Conservation (phyloP, 2,113 vertebrate genomes). For the Lagopus muta region DNA sequence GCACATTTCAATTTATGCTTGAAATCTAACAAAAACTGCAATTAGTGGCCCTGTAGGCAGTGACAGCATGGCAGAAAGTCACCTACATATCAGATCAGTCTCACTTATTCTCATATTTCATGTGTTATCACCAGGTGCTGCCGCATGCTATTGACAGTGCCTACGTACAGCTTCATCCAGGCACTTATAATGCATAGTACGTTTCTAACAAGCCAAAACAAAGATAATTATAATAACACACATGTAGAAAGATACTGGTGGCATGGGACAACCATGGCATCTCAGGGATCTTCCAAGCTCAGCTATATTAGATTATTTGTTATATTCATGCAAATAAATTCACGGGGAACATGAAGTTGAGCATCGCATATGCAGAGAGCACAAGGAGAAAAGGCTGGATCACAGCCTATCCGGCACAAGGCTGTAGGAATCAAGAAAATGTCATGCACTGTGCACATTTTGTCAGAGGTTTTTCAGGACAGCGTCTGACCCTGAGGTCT, state of each 20-base stretch:
- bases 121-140: background rate
- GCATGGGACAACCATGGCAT: background rate
- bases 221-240: background rate
- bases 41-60: background rate
- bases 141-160: background rate
- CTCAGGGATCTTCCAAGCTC: background rate
- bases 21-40: background rate
- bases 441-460: fast-evolving
- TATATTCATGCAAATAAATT: background rate
- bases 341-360: background rate
- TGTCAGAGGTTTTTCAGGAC: background rate
- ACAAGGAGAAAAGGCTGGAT: background rate
- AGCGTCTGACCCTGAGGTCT: background rate
- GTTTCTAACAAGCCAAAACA: background rate
- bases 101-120: background rate
- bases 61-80: background rate
- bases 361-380: background rate
- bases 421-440: background rate
- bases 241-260: background rate
- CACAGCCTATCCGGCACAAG: background rate
- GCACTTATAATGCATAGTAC: background rate
- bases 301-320: background rate
- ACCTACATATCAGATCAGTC: background rate
- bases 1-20: background rate
- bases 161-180: background rate